Conservation (phyloP, 2,797 vertebrate genomes). For the Hyperoplus lanceolatus region DNA sequence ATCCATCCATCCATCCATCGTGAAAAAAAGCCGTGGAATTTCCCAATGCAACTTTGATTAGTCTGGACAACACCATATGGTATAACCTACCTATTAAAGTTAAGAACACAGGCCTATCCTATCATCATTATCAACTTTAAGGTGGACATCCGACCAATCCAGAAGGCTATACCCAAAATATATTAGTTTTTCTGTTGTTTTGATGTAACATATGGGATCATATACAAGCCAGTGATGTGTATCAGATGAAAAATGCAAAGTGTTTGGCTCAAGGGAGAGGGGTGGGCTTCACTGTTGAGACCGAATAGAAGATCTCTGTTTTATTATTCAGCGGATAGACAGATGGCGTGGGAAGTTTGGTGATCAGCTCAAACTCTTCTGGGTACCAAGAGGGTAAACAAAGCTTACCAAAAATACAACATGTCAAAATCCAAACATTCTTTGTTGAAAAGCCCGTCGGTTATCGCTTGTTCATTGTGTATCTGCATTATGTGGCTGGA, state of each 20-base stretch:
- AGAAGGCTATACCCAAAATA: conserved; percentile 28
- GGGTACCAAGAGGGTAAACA: conserved; percentile 69
- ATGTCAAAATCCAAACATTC: conserved; percentile 66
- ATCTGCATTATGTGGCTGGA: not conserved
- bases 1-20: no score
- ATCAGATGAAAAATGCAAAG: conserved; percentile 71
- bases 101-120: not conserved
- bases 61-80: not conserved
- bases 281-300: conserved; percentile 46
- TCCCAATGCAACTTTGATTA: not conserved
- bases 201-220: conserved; percentile 49
- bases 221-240: conserved; percentile 55
- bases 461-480: conserved; percentile 22
- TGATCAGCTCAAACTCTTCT: conserved; percentile 57
- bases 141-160: conserved; percentile 11
- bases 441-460: conserved; percentile 28
- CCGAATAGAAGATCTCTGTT: conserved; percentile 46
- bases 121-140: conserved; percentile 25
- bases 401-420: conserved; percentile 53
- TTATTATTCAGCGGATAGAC: conserved; percentile 52
- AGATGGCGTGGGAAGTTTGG: conserved; percentile 68
- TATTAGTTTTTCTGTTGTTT: conserved; percentile 21
- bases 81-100: conserved; percentile 13
- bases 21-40: no score
- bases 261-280: conserved; percentile 53